These are phyloP conservation scores for Hirundichthys speculiger DNA, from an alignment of 2,113 vertebrate genomes.

Conservation along the genomic window DNA sequence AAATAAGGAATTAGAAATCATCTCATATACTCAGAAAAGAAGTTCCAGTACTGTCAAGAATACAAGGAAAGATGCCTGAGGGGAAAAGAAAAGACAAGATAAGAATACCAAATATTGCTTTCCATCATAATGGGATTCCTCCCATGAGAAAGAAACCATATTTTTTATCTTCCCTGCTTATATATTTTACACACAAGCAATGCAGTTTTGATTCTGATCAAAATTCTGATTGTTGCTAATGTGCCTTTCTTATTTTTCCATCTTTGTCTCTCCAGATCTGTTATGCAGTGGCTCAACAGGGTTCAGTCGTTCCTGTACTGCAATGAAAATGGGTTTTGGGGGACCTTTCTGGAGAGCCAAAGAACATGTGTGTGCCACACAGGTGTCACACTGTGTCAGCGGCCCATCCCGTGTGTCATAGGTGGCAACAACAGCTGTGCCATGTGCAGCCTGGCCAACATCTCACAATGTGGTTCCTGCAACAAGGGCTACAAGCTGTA, in stretches of 20 bases:
- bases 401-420: slow-evolving; percentile 96
- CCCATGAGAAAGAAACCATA: slow-evolving; percentile 45
- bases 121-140: slow-evolving; percentile 56
- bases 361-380: slow-evolving; percentile 96
- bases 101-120: slow-evolving; percentile 70
- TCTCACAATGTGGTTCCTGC: slow-evolving; percentile 97
- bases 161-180: slow-evolving; percentile 30
- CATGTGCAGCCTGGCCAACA: slow-evolving; percentile 99
- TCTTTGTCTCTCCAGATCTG: slow-evolving; percentile 84
- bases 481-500: slow-evolving; percentile 99
- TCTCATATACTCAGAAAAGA: slow-evolving; percentile 52
- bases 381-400: slow-evolving; percentile 93
- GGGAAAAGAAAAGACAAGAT: slow-evolving; percentile 54
- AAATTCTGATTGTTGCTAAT: slow-evolving; percentile 6
- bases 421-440: slow-evolving; percentile 99
- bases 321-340: slow-evolving; percentile 99
- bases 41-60: slow-evolving; percentile 75
- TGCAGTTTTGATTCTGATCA: neutral
- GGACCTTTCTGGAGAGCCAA: slow-evolving; percentile 97
- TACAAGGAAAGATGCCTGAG: slow-evolving; percentile 71
- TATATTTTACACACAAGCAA: neutral
- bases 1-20: slow-evolving; percentile 57
- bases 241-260: neutral
- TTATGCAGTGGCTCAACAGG: slow-evolving; percentile 97
- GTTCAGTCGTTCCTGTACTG: slow-evolving; percentile 99